Conservation (phyloP, 2,797 vertebrate genomes). For the Chaetophractus vellerosus region DNA sequence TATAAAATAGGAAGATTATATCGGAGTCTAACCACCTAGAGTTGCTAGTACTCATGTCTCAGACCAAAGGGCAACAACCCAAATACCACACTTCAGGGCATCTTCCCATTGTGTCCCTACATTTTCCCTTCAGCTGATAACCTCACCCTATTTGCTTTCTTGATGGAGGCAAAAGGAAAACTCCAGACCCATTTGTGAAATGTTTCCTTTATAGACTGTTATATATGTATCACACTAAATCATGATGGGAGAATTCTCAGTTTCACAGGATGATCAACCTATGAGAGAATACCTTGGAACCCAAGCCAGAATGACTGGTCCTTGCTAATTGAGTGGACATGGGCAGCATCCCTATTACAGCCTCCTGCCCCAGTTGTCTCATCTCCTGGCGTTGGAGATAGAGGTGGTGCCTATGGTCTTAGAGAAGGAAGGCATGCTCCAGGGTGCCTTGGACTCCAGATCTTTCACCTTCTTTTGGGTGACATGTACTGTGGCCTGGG, state of each 20-base stretch:
- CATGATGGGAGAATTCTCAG: not conserved
- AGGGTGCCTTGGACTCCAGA: not conserved
- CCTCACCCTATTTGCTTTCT: not conserved
- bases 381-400: not conserved
- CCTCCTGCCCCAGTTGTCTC: not conserved
- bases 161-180: not conserved
- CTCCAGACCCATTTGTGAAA: constrained; percentile 10
- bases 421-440: not conserved
- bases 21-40: constrained; percentile 4
- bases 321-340: not conserved
- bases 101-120: not conserved
- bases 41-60: not conserved
- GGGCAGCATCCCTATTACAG: no score
- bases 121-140: constrained; percentile 20
- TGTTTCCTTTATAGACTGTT: not conserved
- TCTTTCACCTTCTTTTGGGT: constrained; percentile 19
- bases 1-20: constrained; percentile 1
- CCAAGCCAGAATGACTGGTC: not conserved
- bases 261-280: not conserved
- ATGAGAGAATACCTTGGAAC: not conserved
- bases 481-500: not conserved
- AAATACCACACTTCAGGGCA: not conserved
- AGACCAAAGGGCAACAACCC: not conserved
- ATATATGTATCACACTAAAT: not conserved
- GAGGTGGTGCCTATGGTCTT: not conserved